Evolutionary conservation across 2,797 vertebrate species (phyloP), one percentile per base, ranked within the genome.

Genomic region (Onychomys torridus): DNA sequence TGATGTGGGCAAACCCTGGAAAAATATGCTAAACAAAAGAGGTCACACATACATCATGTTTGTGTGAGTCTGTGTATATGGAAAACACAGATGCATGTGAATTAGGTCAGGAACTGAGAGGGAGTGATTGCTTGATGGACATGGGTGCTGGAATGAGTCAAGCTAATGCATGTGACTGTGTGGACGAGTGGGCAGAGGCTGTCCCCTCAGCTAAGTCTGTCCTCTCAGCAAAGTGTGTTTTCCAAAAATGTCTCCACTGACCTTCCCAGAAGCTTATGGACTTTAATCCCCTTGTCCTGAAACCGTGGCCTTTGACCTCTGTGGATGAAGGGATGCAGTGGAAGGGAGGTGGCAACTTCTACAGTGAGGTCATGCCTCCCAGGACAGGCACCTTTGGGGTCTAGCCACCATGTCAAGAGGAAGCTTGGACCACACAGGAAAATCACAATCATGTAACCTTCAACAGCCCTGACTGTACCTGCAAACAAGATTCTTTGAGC

Each of bases 291-390:
- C 10, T 32, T 25, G 46, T 63, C 61, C 21, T 1, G 59, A 43
- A 52, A 46, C 25, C 3, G 65, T 12, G 5, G 25, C 13, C 37
- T 84, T 93, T 65, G 12, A 78, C 55, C 12, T 14, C 8, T 52
- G 0, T 0, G 0, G 69, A 13, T n/a, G 21, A 57, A 25, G 0
- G 59, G 69, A 43, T 0, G 29, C 3, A 13, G 25, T 11, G 8
- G 32, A 61, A 61, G 21, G 55, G 37, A 49, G 0, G 34, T 46
- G 1, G 0, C 11, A 21, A 25, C 13, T 27, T 86, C 84, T 5
- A 4, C 27, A n/a, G 23, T 0, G 1, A 65, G 7, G 63, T 46
- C 55, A 0, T 1, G n/a, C 16, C 3, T 11, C 12, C 79, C 6
- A 6, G n/a, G 55, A 82, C 79, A 40, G n/a, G 4, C 13, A 40